Conservation (phyloP, 2,888 invertebrate species). For the Pristionchus exspectatus region DNA sequence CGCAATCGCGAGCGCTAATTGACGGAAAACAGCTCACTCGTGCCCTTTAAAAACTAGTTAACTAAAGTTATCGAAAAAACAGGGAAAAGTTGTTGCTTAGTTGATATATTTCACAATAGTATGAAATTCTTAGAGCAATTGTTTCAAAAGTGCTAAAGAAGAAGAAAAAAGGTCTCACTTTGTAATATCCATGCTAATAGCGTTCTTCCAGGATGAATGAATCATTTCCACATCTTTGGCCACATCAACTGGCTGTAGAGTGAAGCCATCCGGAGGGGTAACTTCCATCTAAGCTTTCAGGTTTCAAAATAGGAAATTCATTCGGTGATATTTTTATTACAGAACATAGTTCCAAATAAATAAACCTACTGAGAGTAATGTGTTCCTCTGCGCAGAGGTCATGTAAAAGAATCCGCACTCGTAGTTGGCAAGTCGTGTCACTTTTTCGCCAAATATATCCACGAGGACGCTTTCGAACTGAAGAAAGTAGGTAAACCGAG, state of each 20-base stretch:
- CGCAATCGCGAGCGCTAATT: neutral
- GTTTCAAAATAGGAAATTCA: no score
- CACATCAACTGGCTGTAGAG: neutral
- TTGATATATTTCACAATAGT: no score
- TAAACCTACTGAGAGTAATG: neutral
- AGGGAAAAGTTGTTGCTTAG: no score
- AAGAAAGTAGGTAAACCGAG: neutral
- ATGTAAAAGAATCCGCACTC: neutral
- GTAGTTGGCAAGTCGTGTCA: neutral
- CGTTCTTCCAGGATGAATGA: neutral
- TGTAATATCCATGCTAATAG: neutral
- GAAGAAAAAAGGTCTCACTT: neutral
- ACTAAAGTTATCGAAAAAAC: no score
- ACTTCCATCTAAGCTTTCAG: neutral
- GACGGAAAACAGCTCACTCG: neutral
- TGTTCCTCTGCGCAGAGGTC: neutral
- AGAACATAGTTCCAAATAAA: no score
- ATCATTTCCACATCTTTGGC: neutral
- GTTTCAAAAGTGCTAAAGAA: no score
- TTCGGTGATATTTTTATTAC: no score
- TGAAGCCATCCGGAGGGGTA: neutral
- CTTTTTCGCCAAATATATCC: neutral
- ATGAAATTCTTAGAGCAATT: no score
- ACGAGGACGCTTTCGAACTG: neutral
- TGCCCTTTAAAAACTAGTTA: neutral